Conservation (phyloP, 2,797 vertebrate genomes). For the Hypotaenidia okinawae region DNA sequence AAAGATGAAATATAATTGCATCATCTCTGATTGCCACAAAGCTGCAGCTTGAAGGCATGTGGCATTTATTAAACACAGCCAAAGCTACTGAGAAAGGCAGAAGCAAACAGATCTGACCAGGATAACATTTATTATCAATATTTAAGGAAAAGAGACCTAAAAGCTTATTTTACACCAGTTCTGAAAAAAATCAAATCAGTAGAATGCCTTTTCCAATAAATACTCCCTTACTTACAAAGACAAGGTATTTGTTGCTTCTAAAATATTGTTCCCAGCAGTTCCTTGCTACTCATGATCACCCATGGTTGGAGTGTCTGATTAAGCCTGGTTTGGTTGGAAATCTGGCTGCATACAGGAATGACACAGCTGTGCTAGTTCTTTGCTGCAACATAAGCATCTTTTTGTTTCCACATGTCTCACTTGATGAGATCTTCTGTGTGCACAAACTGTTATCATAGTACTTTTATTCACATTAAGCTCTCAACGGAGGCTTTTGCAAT, state of each 20-base stretch:
- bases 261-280: neutral
- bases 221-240: neutral
- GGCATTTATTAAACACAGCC: neutral
- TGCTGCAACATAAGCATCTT: fast-evolving
- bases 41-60: neutral
- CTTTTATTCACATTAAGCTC: neutral
- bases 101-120: neutral
- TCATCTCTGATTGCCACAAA: neutral
- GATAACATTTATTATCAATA: neutral
- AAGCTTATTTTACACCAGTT: neutral
- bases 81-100: neutral
- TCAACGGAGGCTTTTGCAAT: neutral
- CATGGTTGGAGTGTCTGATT: fast-evolving
- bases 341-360: neutral
- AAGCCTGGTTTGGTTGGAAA: neutral
- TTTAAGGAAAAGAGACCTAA: neutral
- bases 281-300: neutral
- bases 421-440: neutral
- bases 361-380: neutral
- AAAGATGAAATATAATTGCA: neutral
- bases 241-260: neutral
- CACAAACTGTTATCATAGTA: neutral
- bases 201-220: neutral
- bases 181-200: neutral
- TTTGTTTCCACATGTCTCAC: neutral